Evolutionary conservation across 37 sponge, comb jelly and placozoan genomes (phyloP).

Genomic region (Axinella damicornis): DNA sequence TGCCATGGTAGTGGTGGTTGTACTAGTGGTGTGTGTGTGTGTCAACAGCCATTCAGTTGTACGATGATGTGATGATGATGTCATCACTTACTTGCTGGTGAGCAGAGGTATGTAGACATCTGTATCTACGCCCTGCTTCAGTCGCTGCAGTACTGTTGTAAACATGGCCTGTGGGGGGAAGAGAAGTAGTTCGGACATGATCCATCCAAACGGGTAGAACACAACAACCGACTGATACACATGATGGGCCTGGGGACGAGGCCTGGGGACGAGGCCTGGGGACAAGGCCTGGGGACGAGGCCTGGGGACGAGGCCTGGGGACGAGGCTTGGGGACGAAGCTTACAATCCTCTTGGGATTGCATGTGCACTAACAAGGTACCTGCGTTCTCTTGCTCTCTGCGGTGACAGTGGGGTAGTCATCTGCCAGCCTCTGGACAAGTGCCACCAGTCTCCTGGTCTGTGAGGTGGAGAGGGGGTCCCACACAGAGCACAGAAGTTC

Average conservation of each 20-base stretch:
- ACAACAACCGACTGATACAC: too few relatives aligned
- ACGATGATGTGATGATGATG: too few relatives aligned
- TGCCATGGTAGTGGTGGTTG: too few relatives aligned
- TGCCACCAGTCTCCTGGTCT: constrained; percentile 41
- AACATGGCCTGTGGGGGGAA: constrained; percentile 32
- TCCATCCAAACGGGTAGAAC: too few relatives aligned
- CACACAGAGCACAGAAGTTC: constrained; percentile 63
- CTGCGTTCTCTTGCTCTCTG: constrained; percentile 8
- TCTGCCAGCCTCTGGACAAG: constrained; percentile 31
- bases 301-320: background rate
- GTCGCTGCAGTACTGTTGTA: constrained; percentile 4
- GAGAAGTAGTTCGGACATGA: too few relatives aligned
- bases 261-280: too few relatives aligned
- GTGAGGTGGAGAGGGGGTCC: constrained; percentile 76
- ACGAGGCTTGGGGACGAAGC: too few relatives aligned
- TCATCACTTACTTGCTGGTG: constrained; percentile 46
- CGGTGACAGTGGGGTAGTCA: constrained; percentile 67
- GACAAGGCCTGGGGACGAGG: too few relatives aligned
- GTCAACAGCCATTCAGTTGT: too few relatives aligned
- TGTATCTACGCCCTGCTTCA: constrained; percentile 32
- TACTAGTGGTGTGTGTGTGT: too few relatives aligned
- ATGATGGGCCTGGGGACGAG: too few relatives aligned
- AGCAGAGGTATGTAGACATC: constrained; percentile 74
- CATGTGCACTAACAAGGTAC: background rate
- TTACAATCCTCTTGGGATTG: too few relatives aligned